Evolutionary conservation across 2,888 invertebrate species (phyloP), one percentile per base, ranked within the genome.

Genomic region (Yponomeuta evonymella): DNA sequence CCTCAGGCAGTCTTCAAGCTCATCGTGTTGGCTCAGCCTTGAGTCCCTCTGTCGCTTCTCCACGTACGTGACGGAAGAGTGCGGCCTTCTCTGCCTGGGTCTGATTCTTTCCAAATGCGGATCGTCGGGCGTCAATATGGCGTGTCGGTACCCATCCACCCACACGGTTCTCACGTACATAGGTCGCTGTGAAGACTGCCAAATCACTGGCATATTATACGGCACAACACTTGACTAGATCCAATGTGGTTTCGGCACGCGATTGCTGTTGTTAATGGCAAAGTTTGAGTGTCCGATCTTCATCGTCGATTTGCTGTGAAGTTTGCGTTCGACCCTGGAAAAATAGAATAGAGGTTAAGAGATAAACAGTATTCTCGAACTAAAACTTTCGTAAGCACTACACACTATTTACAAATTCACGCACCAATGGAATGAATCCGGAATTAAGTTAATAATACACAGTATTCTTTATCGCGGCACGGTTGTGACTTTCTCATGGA

Each of bases 111-210:
- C 77, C 72, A 84, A 82, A 75, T 85, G 84, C 1, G 92, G 94
- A 83, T 95, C 95, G 85, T 95, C 94, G 72, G 93, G 89, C 8
- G 94, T 92, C 70, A 96, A 88, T 69, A 96, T 93, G 29, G 95
- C 95, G 88, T 95, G 95, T 75, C 95, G 93, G 76, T 94, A 93
- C 30, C 95, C 95, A 79, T 95, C 94, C 72, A 95, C 93, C 96
- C 96, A 97, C 70, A 94, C 93, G 67, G 94, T 94, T 78, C 92
- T 90, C 74, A 94, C 89, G 83, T 94, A 94, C 83, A 94, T 87
- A 79, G 94, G 94, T 74, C 93, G 89, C 83, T 93, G 93, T 73
- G 94, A 94, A 75, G 94, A 92, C 82, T 94, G 94, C 94, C 94
- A 94, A 82, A 94, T 93, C 74, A 88, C 90, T 77, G 90, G 90